Percentiles rank a stretch among this genome's conserved stretches.
These are phyloP conservation scores for Magallana ariakensis DNA, from an alignment of 1,140 invertebrate species.

Conservation along the genomic window DNA sequence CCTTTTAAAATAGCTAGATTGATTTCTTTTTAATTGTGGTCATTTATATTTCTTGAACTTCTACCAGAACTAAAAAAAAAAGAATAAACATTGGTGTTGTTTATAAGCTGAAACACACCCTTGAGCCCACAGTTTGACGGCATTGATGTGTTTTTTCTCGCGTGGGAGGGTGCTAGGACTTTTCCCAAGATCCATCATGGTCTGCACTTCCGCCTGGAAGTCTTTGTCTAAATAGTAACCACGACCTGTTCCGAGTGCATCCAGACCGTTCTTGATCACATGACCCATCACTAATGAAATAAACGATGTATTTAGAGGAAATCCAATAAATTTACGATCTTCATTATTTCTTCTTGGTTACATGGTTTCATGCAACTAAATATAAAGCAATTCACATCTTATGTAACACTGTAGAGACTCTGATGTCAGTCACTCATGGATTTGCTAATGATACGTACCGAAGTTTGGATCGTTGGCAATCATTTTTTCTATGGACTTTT, in stretches of 20 bases:
- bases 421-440: not conserved
- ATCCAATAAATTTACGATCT: no score
- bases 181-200: slow-evolving; percentile 71
- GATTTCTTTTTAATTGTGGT: no score
- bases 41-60: not conserved
- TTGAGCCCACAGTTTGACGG: slow-evolving; percentile 80
- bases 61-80: not conserved
- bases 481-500: slow-evolving; percentile 78
- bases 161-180: slow-evolving; percentile 67
- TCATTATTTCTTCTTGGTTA: not conserved
- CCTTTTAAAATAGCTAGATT: not conserved
- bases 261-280: slow-evolving; percentile 79
- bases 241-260: slow-evolving; percentile 80
- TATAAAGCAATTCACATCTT: not conserved
- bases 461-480: slow-evolving; percentile 81
- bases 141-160: slow-evolving; percentile 81
- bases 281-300: slow-evolving; percentile 80
- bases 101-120: slow-evolving; percentile 72
- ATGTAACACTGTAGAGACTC: not conserved
- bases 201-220: slow-evolving; percentile 74
- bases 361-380: not conserved
- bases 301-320: not conserved
- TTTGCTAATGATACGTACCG: slow-evolving; percentile 72
- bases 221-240: slow-evolving; percentile 70
- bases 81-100: not conserved